A percentile compares a stretch with the other conserved stretches of the same genome.
phyloP scores from a whole-genome alignment of 1,140 invertebrate species.

The Bombus confusus region DNA sequence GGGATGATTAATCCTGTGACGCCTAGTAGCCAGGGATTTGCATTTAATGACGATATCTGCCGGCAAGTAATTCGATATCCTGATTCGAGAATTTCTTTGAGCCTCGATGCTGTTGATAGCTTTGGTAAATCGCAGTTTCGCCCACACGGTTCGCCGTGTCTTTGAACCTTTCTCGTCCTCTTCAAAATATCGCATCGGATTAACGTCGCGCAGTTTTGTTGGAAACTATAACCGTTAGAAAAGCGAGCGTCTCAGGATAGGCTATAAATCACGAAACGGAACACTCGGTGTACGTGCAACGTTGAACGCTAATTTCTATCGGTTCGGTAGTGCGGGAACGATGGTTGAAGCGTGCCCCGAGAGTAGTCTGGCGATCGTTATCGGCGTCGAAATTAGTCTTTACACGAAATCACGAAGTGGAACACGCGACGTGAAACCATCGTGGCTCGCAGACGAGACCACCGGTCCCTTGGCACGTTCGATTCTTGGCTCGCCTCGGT shows the following conservation, averaged over 20 bases:
- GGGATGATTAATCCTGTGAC: neutral
- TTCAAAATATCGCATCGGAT: neutral
- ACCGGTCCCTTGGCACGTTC: constrained; percentile 57
- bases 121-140: neutral
- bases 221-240: neutral
- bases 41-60: constrained; percentile 24
- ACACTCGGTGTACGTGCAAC: neutral
- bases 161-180: neutral
- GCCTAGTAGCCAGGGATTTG: constrained; percentile 15
- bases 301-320: constrained; percentile 1
- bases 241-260: neutral
- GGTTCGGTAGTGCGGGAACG: too few relatives aligned
- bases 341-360: neutral
- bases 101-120: neutral
- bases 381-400: constrained; percentile 26
- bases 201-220: neutral
- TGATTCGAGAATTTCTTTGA: neutral
- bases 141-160: neutral
- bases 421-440: constrained; percentile 43
- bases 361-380: constrained; percentile 15
- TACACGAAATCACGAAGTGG: constrained; percentile 50
- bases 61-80: constrained; percentile 18
- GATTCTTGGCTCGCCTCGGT: constrained; percentile 50
- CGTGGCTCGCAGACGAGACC: constrained; percentile 19
- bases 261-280: neutral